Base-by-base conservation (phyloP, 2,797 vertebrate species). In the Podarcis siculus region DNA sequence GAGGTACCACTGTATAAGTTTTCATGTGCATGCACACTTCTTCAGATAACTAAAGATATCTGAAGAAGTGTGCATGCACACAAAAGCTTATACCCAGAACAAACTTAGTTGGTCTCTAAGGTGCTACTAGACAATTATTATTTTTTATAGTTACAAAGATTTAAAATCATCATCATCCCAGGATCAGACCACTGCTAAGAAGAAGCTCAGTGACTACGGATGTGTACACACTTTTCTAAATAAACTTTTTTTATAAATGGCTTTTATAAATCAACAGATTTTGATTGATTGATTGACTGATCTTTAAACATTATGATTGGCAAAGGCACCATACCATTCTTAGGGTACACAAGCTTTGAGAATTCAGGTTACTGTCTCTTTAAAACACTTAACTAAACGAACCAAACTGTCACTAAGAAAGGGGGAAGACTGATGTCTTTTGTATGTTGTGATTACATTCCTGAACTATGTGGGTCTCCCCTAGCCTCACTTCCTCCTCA, bases 401-500 rank as follows among this genome's bases (percentile, higher is more conserved):
- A 81, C 71, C 4, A 66, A 58, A 75, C 83, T 30, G 25, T 67
- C 17, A n/a, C 42, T n/a, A 86, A 81, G 30, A 89, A n/a, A 2
- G 30, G 9, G 30, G 21, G 69, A 76, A 81, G 81, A 76, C 27
- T 66, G 32, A 80, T 67, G 67, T 7, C 42, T 42, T 75, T 23
- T 49, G 5, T 71, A 49, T 76, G 42, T 66, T 86, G 79, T 91
- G 85, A 89, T 91, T 90, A 69, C 72, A 90, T 81, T 78, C 91
- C 86, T 92, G 92, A 95, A 91, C 93, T 91, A 95, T 95, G 42
- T 85, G 89, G 49, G 49, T 55, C 49, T 55, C 88, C 86, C 71
- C 81, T 93, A 88, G 89, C 86, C 39, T 89, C 76, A 64, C 79
- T 66, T 78, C 84, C n/a, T 93, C 92, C 92, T 95, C 92, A 89